These are phyloP conservation scores for Discoglossus pictus DNA, from an alignment of 2,797 vertebrate species.

Conservation along the genomic window DNA sequence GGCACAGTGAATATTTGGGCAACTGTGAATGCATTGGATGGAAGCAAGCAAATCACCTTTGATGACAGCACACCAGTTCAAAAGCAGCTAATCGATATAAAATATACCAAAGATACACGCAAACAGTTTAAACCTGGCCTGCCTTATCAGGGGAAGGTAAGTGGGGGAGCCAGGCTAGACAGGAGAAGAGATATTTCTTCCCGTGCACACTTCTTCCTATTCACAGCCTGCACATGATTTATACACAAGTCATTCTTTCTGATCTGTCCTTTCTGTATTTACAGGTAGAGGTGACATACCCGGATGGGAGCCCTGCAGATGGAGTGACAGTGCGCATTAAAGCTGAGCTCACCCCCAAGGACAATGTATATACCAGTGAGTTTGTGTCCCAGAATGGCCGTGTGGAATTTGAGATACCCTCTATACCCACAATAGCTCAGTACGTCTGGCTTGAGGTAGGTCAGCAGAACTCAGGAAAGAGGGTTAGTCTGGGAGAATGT, in stretches of 20 bases:
- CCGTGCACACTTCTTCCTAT: no score
- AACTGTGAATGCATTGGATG: constrained; percentile 77
- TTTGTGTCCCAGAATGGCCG: constrained; percentile 79
- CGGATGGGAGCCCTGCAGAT: constrained; percentile 87
- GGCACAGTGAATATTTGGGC: constrained; percentile 89
- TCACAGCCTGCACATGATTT: no score
- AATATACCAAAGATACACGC: constrained; percentile 87
- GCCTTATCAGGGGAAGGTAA: constrained; percentile 89
- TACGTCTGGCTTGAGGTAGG: constrained; percentile 95
- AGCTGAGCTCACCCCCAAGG: constrained; percentile 86
- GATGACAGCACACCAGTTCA: constrained; percentile 89
- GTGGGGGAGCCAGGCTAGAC: not conserved
- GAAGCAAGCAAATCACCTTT: constrained; percentile 83
- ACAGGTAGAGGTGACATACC: constrained; percentile 90
- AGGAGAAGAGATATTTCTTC: no score
- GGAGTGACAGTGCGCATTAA: constrained; percentile 84
- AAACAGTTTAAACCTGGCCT: constrained; percentile 94
- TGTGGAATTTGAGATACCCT: constrained; percentile 89
- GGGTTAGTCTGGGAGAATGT: no score
- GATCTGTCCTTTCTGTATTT: not conserved
- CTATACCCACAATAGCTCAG: constrained; percentile 87
- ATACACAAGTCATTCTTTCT: not conserved
- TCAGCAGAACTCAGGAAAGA: not conserved
- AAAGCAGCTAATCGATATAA: constrained; percentile 91
- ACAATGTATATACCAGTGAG: constrained; percentile 87